phyloP scores from a whole-genome alignment of 2,797 vertebrate species.

The Capromys pilorides region DNA sequence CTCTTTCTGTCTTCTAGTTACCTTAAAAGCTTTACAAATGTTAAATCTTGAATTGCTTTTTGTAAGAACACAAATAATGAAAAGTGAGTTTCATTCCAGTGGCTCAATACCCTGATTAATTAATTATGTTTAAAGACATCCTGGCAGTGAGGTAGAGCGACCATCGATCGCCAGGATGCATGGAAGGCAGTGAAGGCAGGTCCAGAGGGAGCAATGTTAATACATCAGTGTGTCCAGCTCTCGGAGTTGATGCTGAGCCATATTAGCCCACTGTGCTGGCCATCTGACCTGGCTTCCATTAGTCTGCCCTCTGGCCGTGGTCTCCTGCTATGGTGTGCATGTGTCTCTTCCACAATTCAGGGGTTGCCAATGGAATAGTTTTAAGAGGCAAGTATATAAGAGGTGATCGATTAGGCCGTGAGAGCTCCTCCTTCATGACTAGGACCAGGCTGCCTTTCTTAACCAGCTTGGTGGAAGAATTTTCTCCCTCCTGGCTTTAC shows the following conservation, averaged over 20 bases:
- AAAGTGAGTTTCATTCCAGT: conserved; percentile 26
- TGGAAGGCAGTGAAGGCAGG: background rate
- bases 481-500: background rate
- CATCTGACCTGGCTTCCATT: background rate
- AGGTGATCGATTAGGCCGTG: background rate
- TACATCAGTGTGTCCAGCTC: background rate
- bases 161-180: background rate
- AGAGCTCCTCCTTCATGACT: background rate
- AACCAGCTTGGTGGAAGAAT: background rate
- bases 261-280: background rate
- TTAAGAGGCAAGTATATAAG: too few species aligned
- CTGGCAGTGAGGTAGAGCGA: background rate
- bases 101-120: conserved; percentile 35
- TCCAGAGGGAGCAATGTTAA: background rate
- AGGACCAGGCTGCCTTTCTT: background rate
- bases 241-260: background rate
- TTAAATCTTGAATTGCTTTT: background rate
- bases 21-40: background rate
- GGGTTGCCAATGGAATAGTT: background rate
- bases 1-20: background rate
- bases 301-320: background rate
- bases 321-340: background rate
- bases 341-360: background rate
- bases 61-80: conserved; percentile 41
- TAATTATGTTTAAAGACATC: conserved; percentile 50